Evolutionary conservation across 2,888 invertebrate genomes (phyloP).

Genomic region (Fragum sueziense): DNA sequence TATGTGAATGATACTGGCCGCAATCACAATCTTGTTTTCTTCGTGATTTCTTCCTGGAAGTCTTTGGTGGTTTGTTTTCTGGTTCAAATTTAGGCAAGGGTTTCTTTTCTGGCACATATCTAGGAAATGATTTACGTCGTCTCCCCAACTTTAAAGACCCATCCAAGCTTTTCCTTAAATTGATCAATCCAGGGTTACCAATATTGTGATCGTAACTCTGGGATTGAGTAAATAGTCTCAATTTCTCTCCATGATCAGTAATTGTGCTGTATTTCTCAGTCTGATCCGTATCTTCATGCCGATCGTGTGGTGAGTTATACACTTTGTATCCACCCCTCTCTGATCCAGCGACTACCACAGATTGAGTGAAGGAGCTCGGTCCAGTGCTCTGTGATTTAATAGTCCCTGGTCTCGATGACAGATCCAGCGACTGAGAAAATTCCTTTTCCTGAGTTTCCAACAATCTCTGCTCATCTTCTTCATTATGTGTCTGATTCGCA

Average conservation of each 20-base stretch:
- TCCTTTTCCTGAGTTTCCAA: slow-evolving; percentile 22
- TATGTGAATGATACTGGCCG: slow-evolving; percentile 46
- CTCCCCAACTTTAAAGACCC: not conserved
- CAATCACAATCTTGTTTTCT: slow-evolving; percentile 37
- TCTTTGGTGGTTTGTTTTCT: not conserved
- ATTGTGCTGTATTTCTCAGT: not conserved
- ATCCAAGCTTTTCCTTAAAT: slow-evolving; percentile 5
- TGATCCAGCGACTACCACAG: slow-evolving; percentile 53
- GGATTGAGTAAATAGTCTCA: slow-evolving; percentile 20
- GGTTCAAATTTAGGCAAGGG: not conserved
- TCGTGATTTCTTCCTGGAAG: not conserved
- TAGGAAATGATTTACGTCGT: not conserved
- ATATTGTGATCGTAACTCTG: slow-evolving; percentile 50
- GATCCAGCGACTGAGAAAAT: slow-evolving; percentile 44
- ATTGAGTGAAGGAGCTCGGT: slow-evolving; percentile 47
- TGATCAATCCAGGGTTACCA: slow-evolving; percentile 44
- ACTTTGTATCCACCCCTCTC: slow-evolving; percentile 35
- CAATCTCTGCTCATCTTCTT: not conserved
- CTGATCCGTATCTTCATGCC: not conserved
- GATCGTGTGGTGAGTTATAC: slow-evolving; percentile 18
- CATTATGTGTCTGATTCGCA: not conserved
- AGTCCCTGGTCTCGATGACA: not conserved
- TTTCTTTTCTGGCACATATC: not conserved
- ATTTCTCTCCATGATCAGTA: not conserved
- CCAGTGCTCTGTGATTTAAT: slow-evolving; percentile 6